Evolutionary conservation across 2,113 vertebrate species (phyloP).

Genomic region (Cisticola juncidis): DNA sequence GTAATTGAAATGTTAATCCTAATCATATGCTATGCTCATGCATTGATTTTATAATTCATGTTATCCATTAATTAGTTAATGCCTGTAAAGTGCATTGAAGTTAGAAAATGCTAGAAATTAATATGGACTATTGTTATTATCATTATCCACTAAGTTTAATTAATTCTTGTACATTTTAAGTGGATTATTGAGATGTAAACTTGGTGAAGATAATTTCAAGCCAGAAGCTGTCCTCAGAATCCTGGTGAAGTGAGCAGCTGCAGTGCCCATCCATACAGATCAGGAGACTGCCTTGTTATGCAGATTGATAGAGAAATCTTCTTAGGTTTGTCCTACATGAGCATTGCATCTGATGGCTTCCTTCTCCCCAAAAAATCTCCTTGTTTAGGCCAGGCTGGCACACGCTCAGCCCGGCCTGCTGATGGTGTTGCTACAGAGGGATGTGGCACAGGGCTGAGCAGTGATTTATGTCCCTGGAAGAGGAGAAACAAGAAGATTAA

Average conservation of each 20-base stretch:
- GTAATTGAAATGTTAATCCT: conserved; percentile 62
- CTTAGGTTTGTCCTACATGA: background rate
- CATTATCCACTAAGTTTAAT: conserved; percentile 11
- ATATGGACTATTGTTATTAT: background rate
- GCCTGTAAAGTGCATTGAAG: background rate
- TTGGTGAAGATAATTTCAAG: background rate
- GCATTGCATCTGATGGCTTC: background rate
- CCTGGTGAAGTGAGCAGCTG: background rate
- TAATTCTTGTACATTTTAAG: conserved; percentile 25
- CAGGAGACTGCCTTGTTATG: background rate
- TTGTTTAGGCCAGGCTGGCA: background rate
- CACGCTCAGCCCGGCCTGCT: fast-evolving
- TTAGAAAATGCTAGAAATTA: conserved; percentile 9
- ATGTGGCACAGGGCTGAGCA: background rate
- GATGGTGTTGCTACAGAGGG: background rate
- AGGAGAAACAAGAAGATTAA: background rate
- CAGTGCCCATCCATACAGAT: background rate
- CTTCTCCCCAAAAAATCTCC: background rate
- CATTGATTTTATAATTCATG: conserved; percentile 52
- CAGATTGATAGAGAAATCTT: background rate
- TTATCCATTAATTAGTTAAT: conserved; percentile 52
- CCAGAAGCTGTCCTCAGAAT: background rate
- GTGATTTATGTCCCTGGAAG: background rate
- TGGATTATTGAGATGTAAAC: conserved; percentile 57
- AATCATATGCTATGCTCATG: conserved; percentile 25